Base-by-base conservation (phyloP, 53 echinoderm and acorn worm species). In the Luidia sarsii region DNA sequence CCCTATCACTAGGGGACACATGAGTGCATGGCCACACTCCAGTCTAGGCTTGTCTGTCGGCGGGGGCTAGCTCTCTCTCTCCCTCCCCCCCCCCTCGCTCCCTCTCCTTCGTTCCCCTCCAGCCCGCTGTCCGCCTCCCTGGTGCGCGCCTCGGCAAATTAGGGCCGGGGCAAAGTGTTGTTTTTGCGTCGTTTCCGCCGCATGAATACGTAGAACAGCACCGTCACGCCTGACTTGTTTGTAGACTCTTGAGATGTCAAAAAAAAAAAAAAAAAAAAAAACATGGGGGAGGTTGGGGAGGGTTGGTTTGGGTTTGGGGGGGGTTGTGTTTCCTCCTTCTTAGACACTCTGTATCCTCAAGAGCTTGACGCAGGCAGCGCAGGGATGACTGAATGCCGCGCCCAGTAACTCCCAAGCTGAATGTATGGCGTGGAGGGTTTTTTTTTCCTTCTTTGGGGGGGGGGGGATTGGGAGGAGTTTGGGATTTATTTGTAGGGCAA, bases 161-260 rank as follows among this genome's bases (percentile, higher is more conserved):
- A 65, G 65, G 36, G 34, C 36, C 32, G 33, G n/a, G n/a, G 41
- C 46, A 15, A 61, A 57, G 19, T 13, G 46, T 61, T 61, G 28
- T 25, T 41, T 64, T 43, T 41, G 43, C 29, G 16, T 45, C 20
- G 25, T 30, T 32, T 3, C 23, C 32, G 45, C 25, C 32, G 7
- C 77, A 33, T 60, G 27, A 77, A 77, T 61, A 61, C 59, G 61
- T 60, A 77, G 41, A 77, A 61, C 43, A 77, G 46, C 77, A 77
- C 33, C n/a, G 77, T 9, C 39, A 77, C 33, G 77, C 60, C 30
- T 77, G 60, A 27, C 18, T 46, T 49, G 46, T 19, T 1, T 10
- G 51, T 33, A 32, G 70, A 32, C 33, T 3, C 70, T 30, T 13
- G 34, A 39, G 45, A 77, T 61, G 16, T 41, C 11, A 7, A 7